Conservation (phyloP, 2,113 vertebrate species). For the Pristiophorus japonicus region DNA sequence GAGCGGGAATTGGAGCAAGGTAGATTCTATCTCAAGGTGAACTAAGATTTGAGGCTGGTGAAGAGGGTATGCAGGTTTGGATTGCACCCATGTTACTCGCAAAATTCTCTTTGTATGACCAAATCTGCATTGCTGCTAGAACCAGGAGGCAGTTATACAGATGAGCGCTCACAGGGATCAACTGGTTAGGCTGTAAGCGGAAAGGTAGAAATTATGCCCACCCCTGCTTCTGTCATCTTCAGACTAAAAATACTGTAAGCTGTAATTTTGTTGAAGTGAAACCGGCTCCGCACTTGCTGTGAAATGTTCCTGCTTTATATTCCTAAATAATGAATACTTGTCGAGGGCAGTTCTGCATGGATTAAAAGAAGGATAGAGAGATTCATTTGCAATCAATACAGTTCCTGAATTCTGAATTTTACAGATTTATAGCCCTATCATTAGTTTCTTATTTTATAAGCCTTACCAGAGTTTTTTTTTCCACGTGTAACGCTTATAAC, state of each 20-base stretch:
- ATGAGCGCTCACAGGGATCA: background rate
- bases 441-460: background rate
- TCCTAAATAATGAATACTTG: background rate
- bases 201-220: background rate
- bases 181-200: background rate
- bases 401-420: background rate
- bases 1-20: background rate
- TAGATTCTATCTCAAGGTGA: background rate
- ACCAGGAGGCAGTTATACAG: background rate
- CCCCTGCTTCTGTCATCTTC: background rate
- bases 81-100: background rate
- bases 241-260: background rate
- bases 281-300: background rate
- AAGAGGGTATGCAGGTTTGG: background rate
- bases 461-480: background rate
- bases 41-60: background rate
- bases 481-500: background rate
- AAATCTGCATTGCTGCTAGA: background rate
- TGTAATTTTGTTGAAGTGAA: background rate
- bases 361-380: background rate
- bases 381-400: background rate
- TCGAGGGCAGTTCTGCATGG: background rate
- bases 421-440: background rate
- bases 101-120: background rate
- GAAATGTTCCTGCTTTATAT: background rate